Conservation (phyloP, 2,888 invertebrate species). For the Coelopa pilipes region DNA sequence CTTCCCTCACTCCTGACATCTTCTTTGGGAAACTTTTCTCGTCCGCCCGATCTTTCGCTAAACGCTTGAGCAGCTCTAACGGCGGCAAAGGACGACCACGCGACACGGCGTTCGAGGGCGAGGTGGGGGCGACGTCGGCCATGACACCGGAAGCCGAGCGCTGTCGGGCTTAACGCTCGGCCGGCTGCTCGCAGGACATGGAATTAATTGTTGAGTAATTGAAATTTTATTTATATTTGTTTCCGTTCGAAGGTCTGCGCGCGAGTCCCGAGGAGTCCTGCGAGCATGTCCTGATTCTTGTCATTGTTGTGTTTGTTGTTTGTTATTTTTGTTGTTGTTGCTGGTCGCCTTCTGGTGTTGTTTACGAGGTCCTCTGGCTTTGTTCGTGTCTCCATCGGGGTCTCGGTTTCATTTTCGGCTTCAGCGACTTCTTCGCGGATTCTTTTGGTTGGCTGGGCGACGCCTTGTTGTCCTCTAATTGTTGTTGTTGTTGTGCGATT, state of each 20-base stretch:
- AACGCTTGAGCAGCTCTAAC: constrained; percentile 27
- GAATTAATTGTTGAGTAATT: constrained; percentile 68
- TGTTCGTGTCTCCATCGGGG: constrained; percentile 8
- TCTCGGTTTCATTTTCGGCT: constrained; percentile 36
- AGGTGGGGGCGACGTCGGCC: not conserved
- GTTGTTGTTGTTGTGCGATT: not conserved
- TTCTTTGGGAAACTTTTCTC: too few relatives aligned
- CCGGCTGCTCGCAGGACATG: constrained; percentile 62
- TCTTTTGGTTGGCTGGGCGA: not conserved
- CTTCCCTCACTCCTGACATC: too few relatives aligned
- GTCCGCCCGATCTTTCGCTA: constrained; percentile 27
- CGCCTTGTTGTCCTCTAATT: not conserved
- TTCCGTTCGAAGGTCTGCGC: constrained; percentile 53
- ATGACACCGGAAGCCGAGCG: constrained; percentile 25
- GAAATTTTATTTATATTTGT: constrained; percentile 68
- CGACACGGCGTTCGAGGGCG: not conserved
- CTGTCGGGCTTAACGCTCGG: constrained; percentile 60
- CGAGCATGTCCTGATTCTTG: not conserved
- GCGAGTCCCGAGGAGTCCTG: constrained; percentile 11
- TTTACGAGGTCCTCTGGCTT: not conserved
- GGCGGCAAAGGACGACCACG: not conserved
- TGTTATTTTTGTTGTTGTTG: too few relatives aligned
- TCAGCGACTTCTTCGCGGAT: constrained; percentile 20
- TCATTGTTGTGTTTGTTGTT: not conserved
- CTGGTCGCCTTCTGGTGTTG: too few relatives aligned